Evolutionary conservation across 2,888 invertebrate genomes (phyloP).

Genomic region (Drosophila histrio): DNA sequence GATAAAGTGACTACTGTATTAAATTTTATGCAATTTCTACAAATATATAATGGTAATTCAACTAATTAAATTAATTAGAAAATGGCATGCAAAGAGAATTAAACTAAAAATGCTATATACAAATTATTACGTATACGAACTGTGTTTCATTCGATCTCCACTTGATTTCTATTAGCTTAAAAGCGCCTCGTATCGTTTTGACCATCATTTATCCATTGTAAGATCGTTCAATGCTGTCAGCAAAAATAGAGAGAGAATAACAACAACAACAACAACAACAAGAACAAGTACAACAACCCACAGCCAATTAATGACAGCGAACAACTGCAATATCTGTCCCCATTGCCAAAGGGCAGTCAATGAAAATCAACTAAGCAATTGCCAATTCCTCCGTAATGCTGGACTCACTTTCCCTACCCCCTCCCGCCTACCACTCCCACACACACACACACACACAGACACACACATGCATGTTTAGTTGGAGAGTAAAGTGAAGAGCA

Average conservation of each 20-base stretch:
- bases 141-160: background rate
- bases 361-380: constrained; percentile 78
- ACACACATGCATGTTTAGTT: background rate
- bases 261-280: constrained; percentile 23
- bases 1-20: no score
- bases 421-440: background rate
- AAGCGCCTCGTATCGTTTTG: constrained; percentile 11
- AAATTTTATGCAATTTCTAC: no score
- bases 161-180: constrained; percentile 34
- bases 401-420: constrained; percentile 3
- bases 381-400: constrained; percentile 48
- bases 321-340: constrained; percentile 67
- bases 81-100: background rate
- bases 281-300: constrained; percentile 28
- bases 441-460: background rate
- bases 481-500: constrained; percentile 29
- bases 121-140: background rate
- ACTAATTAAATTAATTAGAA: constrained; percentile 5
- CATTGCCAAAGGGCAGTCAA: constrained; percentile 69
- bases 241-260: constrained; percentile 4
- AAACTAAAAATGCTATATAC: background rate
- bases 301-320: constrained; percentile 75
- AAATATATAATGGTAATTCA: no score
- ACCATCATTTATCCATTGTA: constrained; percentile 42
- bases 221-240: constrained; percentile 45